Percentiles rank a stretch among this genome's conserved stretches.
Conservation (phyloP, 2,888 invertebrate genomes). For the Leptinotarsa tumamoca region DNA sequence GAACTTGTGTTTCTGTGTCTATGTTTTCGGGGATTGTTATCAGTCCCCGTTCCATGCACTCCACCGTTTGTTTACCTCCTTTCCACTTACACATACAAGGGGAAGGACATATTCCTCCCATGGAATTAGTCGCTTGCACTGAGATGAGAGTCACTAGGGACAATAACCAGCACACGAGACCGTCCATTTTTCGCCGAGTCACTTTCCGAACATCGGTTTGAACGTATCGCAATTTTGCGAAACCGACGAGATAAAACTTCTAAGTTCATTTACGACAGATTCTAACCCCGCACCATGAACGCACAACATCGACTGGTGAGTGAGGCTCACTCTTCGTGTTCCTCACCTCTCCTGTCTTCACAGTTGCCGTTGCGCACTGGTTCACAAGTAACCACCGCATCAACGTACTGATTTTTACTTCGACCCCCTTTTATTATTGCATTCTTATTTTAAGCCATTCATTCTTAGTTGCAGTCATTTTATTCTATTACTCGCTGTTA, state of each 20-base stretch:
- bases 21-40: slow-evolving; percentile 88
- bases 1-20: slow-evolving; percentile 89
- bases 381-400: slow-evolving; percentile 66
- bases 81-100: slow-evolving; percentile 95
- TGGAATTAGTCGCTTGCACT: slow-evolving; percentile 46
- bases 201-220: slow-evolving; percentile 1
- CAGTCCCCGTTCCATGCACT: slow-evolving; percentile 86
- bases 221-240: slow-evolving; percentile 49
- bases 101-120: slow-evolving; percentile 76
- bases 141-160: slow-evolving; percentile 32
- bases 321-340: slow-evolving; percentile 64
- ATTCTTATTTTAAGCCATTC: slow-evolving; percentile 49
- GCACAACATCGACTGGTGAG: slow-evolving; percentile 65
- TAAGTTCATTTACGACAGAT: not conserved
- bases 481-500: slow-evolving; percentile 12
- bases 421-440: slow-evolving; percentile 54
- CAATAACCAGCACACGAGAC: slow-evolving; percentile 25
- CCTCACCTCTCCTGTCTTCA: slow-evolving; percentile 65
- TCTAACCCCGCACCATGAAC: slow-evolving; percentile 30
- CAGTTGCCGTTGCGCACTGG: slow-evolving; percentile 64
- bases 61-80: slow-evolving; percentile 92
- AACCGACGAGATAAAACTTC: slow-evolving; percentile 63
- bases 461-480: slow-evolving; percentile 41
- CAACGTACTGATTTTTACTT: slow-evolving; percentile 64
- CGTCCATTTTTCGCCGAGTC: not conserved